Base-by-base conservation (phyloP, 2,113 vertebrate genomes). In the Telmatochromis bifrenatus region DNA sequence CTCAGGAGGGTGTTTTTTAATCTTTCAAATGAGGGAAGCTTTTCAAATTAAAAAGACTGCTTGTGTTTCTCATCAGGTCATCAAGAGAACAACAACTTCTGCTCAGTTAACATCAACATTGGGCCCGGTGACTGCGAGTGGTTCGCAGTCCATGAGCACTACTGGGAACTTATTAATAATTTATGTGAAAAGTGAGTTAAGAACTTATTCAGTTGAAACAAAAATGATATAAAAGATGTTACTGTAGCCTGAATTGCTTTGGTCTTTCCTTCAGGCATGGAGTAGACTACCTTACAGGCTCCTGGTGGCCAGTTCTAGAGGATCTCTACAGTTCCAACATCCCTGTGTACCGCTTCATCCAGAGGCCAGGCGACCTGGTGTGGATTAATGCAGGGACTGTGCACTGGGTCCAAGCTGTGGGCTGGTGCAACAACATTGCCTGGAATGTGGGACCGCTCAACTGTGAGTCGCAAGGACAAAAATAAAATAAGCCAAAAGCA, bases 341-440 rank as follows among this genome's bases (percentile, higher is more conserved):
- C 81, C 98, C 98, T 0, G 98, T 98, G 83, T 98, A 98, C 93
- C 97, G 98, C 84, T 98, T 98, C 84, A 97, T 98, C 51, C 98
- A 98, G 96, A 96, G 98, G 14, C 98, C 98, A 0, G 98, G 98
- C 9, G 98, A 98, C 91, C 96, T 98, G 15, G 98, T 98, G 89
- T 98, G 98, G 98, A 98, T 98, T 81, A 98, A 98, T 4, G 97
- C 98, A 0, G 98, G 98, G 26, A 98, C 98, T 0, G 97, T 98
- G 28, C 98, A 98, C 92, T 98, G 98, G 98, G 98, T 98, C 65
- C 98, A 98, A 94, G 98, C 98, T 3, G 97, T 97, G 2, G 98
- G 98, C 86, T 98, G 98, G 98, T 98, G 98, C 92, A 98, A 98
- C 96, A 98, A 98, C 94, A 98, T 98, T 4, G 98, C 98, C 83